Base-by-base conservation (phyloP, 2,113 vertebrate genomes). In the Lagenorhynchus albirostris region DNA sequence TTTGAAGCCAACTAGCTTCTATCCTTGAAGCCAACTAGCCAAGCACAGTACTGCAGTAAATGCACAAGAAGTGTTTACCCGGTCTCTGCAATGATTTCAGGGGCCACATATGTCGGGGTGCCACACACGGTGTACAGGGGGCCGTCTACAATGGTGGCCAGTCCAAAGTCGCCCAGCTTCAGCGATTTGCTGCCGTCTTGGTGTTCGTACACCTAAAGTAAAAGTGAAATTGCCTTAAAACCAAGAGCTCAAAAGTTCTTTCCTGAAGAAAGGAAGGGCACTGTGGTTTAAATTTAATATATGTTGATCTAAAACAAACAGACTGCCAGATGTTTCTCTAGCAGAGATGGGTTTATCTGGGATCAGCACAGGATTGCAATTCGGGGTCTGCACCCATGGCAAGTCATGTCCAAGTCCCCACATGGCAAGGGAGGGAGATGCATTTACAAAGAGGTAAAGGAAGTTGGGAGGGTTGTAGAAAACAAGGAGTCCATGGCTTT, bases 71-170 rank as follows among this genome's bases (percentile, higher is more conserved):
- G 2, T 23, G 80, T 98, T 99, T 98, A 99, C 99, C 99, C 99
- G 4, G 99, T 99, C 98, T 99, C 99, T 82, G 99, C 99, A 0
- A 99, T 99, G 97, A 99, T 99, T 98, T 99, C 99, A 81, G 99
- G 99, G 96, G 99, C 99, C 97, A 99, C 99, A 38, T 99, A 99
- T 41, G 99, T 99, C 10, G 99, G 99, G 4, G 99, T 99, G 55
- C 99, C 99, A 97, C 99, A 99, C 80, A 99, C 99, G 5, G 99
- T 99, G 81, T 99, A 99, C 33, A 99, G 98, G 70, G 99, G 99
- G 55, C 99, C 99, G 15, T 99, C 99, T 26, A 99, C 99, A 55
- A 99, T 98, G 0, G 99, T 99, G 65, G 99, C 99, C 98, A 99
- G 98, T 55, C 99, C 99, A 96, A 99, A 99, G 98, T 99, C 99